phyloP scores from a whole-genome alignment of 2,113 vertebrate species.

The Tachysurus fulvidraco region DNA sequence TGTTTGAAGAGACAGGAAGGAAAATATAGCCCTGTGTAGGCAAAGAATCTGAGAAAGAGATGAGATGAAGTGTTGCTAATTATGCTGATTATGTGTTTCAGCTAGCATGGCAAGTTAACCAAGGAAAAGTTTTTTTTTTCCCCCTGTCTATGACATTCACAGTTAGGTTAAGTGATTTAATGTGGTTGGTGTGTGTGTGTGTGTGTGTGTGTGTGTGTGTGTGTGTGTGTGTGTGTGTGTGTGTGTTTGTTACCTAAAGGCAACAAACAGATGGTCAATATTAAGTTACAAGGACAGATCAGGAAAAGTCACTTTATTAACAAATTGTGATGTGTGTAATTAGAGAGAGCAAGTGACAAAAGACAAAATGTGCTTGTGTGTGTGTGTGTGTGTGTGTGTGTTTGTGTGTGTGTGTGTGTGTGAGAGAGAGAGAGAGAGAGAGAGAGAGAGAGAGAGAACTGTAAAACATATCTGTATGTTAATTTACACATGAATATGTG shows the following conservation, averaged over 20 bases:
- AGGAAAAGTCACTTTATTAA: background rate
- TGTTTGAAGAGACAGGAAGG: background rate
- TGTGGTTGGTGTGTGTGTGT: background rate
- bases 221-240: background rate
- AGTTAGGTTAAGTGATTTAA: background rate
- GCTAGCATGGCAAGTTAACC: background rate
- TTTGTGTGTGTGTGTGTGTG: background rate
- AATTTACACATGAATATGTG: background rate
- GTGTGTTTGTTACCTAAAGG: background rate
- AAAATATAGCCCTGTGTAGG: background rate
- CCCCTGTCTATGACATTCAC: background rate
- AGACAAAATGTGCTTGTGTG: background rate
- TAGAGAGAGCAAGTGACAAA: background rate
- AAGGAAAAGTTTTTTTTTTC: background rate
- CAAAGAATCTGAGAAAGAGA: background rate
- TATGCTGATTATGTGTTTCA: background rate
- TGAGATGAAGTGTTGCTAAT: background rate
- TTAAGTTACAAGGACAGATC: background rate
- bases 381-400: background rate
- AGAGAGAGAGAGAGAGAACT: background rate
- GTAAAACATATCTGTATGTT: background rate
- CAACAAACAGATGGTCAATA: background rate
- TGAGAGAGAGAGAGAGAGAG: background rate
- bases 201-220: background rate
- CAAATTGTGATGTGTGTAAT: background rate